These are phyloP conservation scores for Vombatus ursinus DNA, from an alignment of 2,113 vertebrate genomes.

Conservation along the genomic window DNA sequence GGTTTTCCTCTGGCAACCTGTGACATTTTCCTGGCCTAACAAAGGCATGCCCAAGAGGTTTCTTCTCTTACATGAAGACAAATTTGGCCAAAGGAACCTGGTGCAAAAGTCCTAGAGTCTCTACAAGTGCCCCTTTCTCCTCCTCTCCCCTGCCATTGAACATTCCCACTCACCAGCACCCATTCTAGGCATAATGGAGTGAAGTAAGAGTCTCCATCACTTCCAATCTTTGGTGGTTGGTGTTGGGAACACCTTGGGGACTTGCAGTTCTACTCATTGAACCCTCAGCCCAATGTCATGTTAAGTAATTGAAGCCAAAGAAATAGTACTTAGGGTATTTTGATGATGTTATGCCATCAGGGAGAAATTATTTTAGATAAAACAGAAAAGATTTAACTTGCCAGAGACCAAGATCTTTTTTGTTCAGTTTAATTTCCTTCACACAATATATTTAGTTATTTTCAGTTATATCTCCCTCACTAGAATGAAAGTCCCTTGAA, in stretches of 20 bases:
- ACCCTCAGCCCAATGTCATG: neutral
- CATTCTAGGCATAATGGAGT: constrained; percentile 41
- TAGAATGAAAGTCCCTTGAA: neutral
- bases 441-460: neutral
- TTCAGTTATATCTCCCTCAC: neutral
- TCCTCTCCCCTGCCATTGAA: neutral
- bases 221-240: constrained; percentile 60
- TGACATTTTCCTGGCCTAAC: constrained; percentile 76
- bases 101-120: constrained; percentile 64
- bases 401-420: neutral
- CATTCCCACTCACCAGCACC: constrained; percentile 58
- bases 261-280: constrained; percentile 29
- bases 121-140: constrained; percentile 54
- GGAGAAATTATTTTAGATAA: neutral
- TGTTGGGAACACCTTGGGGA: constrained; percentile 22
- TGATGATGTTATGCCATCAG: neutral
- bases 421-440: neutral
- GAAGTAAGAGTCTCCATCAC: constrained; percentile 65
- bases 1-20: constrained; percentile 70
- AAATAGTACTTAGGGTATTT: neutral
- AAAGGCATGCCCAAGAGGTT: constrained; percentile 71
- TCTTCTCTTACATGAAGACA: constrained; percentile 67
- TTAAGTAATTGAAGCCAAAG: neutral
- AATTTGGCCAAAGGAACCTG: constrained; percentile 70
- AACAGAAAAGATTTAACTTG: neutral